phyloP scores from a whole-genome alignment of 2,797 vertebrate species.

The Myoxocephalus aenaeus region DNA sequence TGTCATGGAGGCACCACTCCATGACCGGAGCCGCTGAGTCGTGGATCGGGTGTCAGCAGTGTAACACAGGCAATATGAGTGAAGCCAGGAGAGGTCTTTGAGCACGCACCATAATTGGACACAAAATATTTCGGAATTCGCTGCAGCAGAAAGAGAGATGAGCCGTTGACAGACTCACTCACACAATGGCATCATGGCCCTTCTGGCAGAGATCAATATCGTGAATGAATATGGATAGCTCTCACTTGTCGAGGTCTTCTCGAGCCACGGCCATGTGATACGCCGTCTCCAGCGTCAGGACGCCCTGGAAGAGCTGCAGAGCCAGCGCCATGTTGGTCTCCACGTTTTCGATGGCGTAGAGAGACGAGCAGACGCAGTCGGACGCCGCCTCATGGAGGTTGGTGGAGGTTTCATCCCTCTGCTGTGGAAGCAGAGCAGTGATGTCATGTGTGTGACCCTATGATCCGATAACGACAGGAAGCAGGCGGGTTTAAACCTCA shows the following conservation, averaged over 20 bases:
- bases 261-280: conserved; percentile 99
- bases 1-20: too few species aligned
- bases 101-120: too few species aligned
- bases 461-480: background rate
- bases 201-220: background rate
- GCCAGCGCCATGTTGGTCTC: conserved; percentile 91
- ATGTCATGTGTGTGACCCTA: background rate
- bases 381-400: conserved; percentile 96
- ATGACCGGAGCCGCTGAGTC: too few species aligned
- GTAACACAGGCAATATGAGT: too few species aligned
- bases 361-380: conserved; percentile 95
- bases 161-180: background rate
- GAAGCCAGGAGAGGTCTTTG: too few species aligned
- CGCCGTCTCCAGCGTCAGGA: conserved; percentile 94
- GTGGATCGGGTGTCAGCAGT: too few species aligned
- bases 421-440: conserved; percentile 77
- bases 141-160: too few species aligned
- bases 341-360: conserved; percentile 97
- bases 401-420: conserved; percentile 94
- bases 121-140: too few species aligned
- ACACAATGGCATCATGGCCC: background rate
- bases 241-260: conserved; percentile 98
- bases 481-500: conserved; percentile 72
- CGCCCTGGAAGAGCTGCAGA: conserved; percentile 95
- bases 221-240: background rate